Conservation (phyloP, 2,888 invertebrate genomes). For the Sthenelais limicola region DNA sequence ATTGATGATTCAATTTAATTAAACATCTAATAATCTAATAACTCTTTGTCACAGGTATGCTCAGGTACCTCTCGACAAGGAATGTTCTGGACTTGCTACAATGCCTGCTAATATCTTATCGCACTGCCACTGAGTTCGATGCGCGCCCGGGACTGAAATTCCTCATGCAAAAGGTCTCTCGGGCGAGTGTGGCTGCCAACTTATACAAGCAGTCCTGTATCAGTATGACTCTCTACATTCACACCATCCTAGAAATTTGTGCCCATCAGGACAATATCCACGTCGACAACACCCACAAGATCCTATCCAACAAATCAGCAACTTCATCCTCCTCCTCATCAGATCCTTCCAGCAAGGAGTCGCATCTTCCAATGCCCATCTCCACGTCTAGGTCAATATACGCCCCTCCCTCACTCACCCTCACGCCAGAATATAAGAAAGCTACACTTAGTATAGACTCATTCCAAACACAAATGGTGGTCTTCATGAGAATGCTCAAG, state of each 20-base stretch:
- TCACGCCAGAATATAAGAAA: slow-evolving; percentile 8
- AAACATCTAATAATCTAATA: too few species aligned
- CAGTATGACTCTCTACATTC: slow-evolving; percentile 86
- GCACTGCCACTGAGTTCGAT: slow-evolving; percentile 89
- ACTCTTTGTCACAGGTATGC: slow-evolving; percentile 61
- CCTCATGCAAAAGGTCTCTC: slow-evolving; percentile 83
- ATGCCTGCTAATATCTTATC: slow-evolving; percentile 83
- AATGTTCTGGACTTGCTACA: slow-evolving; percentile 62
- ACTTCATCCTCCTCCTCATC: background rate
- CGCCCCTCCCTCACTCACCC: background rate
- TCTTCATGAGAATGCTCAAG: slow-evolving; percentile 62
- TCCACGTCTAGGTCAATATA: background rate
- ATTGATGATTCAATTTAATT: too few species aligned
- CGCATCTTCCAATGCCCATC: background rate
- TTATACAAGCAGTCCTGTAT: slow-evolving; percentile 84
- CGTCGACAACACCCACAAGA: slow-evolving; percentile 42
- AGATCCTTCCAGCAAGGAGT: slow-evolving; percentile 3
- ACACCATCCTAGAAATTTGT: slow-evolving; percentile 88
- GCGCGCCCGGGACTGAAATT: slow-evolving; percentile 93
- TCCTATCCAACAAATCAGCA: slow-evolving; percentile 36
- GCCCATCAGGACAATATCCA: slow-evolving; percentile 70
- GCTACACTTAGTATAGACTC: background rate
- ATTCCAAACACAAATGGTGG: slow-evolving; percentile 42
- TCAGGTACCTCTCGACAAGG: slow-evolving; percentile 62
- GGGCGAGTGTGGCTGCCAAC: slow-evolving; percentile 70